Percentiles rank a stretch among this genome's conserved stretches.
Evolutionary conservation across 2,797 vertebrate species (phyloP).

Genomic region (Falco rusticolus): DNA sequence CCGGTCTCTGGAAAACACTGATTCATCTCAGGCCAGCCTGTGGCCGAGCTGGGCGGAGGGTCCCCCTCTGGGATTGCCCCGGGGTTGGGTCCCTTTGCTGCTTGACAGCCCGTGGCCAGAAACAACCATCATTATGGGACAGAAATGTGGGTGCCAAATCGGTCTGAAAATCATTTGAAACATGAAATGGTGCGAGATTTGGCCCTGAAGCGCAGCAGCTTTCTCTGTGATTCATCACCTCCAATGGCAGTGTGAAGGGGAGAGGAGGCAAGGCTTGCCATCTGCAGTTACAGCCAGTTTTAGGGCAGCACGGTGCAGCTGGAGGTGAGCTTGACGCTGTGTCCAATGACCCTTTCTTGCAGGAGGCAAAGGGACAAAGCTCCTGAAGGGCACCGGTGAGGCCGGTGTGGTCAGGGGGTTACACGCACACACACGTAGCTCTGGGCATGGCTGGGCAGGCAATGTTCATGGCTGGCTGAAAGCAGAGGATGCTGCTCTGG

Average conservation of each 20-base stretch:
- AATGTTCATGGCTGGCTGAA: not conserved
- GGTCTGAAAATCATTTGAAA: not conserved
- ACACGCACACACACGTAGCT: not conserved
- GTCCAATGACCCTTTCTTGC: not conserved
- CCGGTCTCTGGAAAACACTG: not conserved
- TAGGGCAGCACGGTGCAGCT: not conserved
- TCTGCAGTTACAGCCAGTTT: not conserved
- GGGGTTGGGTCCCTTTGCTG: not conserved
- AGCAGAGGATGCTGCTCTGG: not conserved
- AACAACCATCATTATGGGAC: not conserved
- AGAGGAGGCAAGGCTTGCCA: not conserved
- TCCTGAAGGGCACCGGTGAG: not conserved
- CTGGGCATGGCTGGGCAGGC: not conserved
- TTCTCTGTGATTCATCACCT: not conserved
- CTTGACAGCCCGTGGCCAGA: not conserved
- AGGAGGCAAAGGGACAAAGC: not conserved
- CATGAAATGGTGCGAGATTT: rapidly evolving
- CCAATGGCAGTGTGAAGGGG: not conserved
- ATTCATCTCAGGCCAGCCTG: not conserved
- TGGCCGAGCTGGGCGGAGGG: not conserved
- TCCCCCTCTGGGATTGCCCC: not conserved
- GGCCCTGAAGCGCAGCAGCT: not conserved
- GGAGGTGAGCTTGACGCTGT: not conserved
- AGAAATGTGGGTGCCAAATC: not conserved
- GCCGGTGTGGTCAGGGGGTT: not conserved